A percentile compares a stretch with the other conserved stretches of the same genome.
Conservation (phyloP, 2,113 vertebrate species). For the Halcyon malimbica region DNA sequence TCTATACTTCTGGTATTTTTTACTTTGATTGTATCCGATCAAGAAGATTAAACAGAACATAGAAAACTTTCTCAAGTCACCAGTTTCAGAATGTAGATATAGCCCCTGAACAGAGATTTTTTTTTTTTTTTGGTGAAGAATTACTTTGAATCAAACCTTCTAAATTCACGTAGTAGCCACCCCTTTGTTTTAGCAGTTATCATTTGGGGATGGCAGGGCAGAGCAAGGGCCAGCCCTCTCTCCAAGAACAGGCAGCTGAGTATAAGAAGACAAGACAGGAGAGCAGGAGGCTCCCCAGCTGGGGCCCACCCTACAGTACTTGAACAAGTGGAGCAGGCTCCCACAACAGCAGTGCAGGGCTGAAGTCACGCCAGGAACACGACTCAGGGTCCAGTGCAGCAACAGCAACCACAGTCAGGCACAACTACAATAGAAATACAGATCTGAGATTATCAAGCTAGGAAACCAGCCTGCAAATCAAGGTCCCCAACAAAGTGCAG, state of each 20-base stretch:
- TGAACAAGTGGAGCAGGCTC: fast-evolving
- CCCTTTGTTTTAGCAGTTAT: neutral
- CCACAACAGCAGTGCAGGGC: fast-evolving
- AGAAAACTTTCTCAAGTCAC: neutral
- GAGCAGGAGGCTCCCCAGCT: fast-evolving
- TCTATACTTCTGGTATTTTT: slow-evolving; percentile 36
- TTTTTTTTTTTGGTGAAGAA: too few species aligned
- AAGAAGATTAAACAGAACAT: neutral
- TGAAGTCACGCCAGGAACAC: fast-evolving
- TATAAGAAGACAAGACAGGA: neutral
- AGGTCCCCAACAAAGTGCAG: fast-evolving
- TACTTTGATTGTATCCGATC: neutral
- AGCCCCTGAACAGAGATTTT: neutral
- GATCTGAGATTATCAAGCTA: fast-evolving
- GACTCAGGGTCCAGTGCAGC: fast-evolving
- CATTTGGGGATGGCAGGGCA: fast-evolving
- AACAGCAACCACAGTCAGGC: neutral
- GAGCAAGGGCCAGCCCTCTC: neutral
- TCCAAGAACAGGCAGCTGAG: fast-evolving
- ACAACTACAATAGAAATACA: fast-evolving
- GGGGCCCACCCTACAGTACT: fast-evolving
- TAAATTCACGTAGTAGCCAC: fast-evolving
- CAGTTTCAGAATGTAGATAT: neutral
- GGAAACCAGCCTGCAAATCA: fast-evolving
- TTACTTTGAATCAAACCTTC: neutral